Evolutionary conservation across 2,113 vertebrate genomes (phyloP).

Genomic region (Pomatorhinus ruficollis): DNA sequence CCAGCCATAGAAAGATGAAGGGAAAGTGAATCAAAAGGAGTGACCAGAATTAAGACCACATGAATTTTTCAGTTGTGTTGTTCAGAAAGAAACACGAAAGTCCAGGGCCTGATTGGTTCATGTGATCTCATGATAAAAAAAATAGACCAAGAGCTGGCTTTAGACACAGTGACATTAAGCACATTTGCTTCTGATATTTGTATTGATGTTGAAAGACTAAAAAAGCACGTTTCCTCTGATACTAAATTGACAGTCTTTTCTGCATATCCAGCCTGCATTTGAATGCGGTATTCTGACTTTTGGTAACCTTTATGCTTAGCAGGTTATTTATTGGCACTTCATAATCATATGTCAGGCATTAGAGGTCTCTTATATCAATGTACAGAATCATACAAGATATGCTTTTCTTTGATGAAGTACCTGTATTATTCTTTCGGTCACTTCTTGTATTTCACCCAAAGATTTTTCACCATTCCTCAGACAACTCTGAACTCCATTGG

Average conservation of each 20-base stretch:
- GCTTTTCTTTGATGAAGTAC: background rate
- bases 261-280: background rate
- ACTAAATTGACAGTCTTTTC: background rate
- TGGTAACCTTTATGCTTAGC: background rate
- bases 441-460: background rate
- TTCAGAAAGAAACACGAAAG: background rate
- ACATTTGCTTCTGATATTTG: background rate
- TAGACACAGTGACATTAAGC: background rate
- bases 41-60: background rate
- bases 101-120: background rate
- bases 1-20: background rate
- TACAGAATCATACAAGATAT: background rate
- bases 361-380: background rate
- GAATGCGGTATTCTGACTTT: background rate
- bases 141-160: background rate
- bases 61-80: background rate
- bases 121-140: background rate
- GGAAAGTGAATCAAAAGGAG: background rate
- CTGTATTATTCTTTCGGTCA: background rate
- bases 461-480: background rate
- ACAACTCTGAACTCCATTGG: background rate
- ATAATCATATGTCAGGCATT: background rate
- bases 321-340: background rate
- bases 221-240: background rate
- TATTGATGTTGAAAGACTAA: background rate